A percentile compares a stretch with the other conserved stretches of the same genome.
phyloP scores from a whole-genome alignment of 2,888 invertebrate genomes.

The Teleogryllus oceanicus region DNA sequence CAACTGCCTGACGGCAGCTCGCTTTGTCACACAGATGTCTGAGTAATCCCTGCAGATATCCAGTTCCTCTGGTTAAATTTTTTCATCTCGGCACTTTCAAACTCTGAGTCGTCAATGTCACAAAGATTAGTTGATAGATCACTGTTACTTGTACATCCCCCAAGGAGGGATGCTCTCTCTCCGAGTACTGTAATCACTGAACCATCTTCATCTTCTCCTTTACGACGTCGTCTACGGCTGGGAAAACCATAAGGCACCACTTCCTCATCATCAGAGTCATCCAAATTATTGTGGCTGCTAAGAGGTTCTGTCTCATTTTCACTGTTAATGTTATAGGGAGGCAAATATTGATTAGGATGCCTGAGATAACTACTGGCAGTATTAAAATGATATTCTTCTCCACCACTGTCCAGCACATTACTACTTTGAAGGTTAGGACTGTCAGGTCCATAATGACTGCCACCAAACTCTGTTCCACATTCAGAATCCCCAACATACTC shows the following conservation, averaged over 20 bases:
- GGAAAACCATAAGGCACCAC: constrained; percentile 55
- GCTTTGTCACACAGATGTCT: constrained; percentile 49
- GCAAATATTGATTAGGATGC: constrained; percentile 81
- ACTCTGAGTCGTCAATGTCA: constrained; percentile 84
- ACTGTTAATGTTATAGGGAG: constrained; percentile 54
- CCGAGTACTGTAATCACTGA: constrained; percentile 46
- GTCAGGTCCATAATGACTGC: constrained; percentile 52
- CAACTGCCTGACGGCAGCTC: constrained; percentile 25
- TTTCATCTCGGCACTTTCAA: constrained; percentile 55
- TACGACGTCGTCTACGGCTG: constrained; percentile 47
- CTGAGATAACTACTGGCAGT: constrained; percentile 67
- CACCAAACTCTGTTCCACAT: constrained; percentile 59
- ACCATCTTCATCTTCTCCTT: constrained; percentile 44
- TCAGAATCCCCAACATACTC: constrained; percentile 66
- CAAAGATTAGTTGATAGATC: constrained; percentile 84
- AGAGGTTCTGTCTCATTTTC: constrained; percentile 43
- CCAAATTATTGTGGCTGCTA: constrained; percentile 33
- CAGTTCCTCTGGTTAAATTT: constrained; percentile 45
- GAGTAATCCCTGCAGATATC: constrained; percentile 48
- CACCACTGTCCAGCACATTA: constrained; percentile 37
- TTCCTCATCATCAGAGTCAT: constrained; percentile 42
- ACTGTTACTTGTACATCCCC: constrained; percentile 71
- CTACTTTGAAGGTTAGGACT: constrained; percentile 52
- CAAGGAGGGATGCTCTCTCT: constrained; percentile 72
- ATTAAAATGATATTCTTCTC: constrained; percentile 53